Base-by-base conservation (phyloP, 2,888 invertebrate species). In the Thumatha senex region DNA sequence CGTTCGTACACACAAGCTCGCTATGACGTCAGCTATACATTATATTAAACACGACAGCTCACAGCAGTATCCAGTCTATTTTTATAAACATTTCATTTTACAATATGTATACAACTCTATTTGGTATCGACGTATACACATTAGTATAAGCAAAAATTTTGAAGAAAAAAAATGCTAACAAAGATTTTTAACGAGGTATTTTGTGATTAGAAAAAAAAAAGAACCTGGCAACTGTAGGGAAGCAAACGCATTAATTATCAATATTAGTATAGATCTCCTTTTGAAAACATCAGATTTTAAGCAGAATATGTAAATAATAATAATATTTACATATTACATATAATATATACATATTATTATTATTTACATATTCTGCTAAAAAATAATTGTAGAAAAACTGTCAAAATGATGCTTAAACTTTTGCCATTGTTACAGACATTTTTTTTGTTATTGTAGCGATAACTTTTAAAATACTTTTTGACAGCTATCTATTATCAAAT, bases 31-130 rank as follows among this genome's bases (percentile, higher is more conserved):
- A 49, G 56, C 52, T 68, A 67, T 8, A 31, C 31, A 31, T 31
- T 52, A 58, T 61, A 56, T 62, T 52, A 58, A 47, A 63, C 51
- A 62, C 63, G 58, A 66, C 58, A 56, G 55, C 70, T 71, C 70
- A 71, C 76, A 77, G 76, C 76, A 56, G 61, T 61, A 62, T 67
- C 74, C 75, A 76, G 76, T 76, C 74, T 72, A 72, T 76, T 56
- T 38, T 56, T 65, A 67, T 68, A 70, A 68, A 64, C 58, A 57
- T 63, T 60, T 58, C 59, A 70, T 56, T 61, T 63, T 58, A 56
- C 56, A 60, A 48, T 45, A 58, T 65, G 54, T 67, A 62, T 62
- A 65, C 60, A 59, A 51, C 42, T 56, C 33, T 53, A 41, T 38
- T 40, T 35, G 40, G 46, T 44, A 33, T 51, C 49, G 47, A 40